Evolutionary conservation across 2,888 invertebrate species (phyloP), one percentile per base, ranked within the genome.

Genomic region (Chrysopilus asiliformis): DNA sequence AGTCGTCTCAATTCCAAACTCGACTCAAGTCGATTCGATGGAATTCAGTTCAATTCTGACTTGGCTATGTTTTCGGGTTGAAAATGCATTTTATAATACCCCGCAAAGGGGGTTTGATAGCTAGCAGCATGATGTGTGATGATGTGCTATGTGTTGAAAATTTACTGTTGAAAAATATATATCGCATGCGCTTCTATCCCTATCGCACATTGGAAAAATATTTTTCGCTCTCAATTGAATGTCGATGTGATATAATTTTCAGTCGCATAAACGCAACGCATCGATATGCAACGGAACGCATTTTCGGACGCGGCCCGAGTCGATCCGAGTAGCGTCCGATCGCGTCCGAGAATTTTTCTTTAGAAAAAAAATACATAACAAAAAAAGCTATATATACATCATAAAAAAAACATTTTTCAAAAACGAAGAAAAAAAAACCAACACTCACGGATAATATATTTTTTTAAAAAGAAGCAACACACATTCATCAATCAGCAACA

Each of bases 201-300:
- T 46, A 46, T 48, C 44, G 45, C 45, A 48, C 45, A 46, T 45
- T 48, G 46, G 43, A 46, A 49, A 48, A 46, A 43, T 45, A 44
- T 43, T 44, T 42, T 41, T 39, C 35, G 55, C 56, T 47, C 47
- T 47, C 46, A 45, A 43, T 52, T 47, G 44, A 55, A 46, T 43
- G 43, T 48, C 43, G 55, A 55, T 59, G 57, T 57, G 58, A 56
- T 60, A 57, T 56, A 57, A 57, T 57, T 58, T 57, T 56, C 56
- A 63, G 63, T 63, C 60, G 59, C 57, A 60, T 56, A 58, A 60
- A 58, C 57, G 55, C 60, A 62, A 61, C 57, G 60, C 60, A 61
- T 59, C 60, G 58, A 60, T 58, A 62, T 63, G 62, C 62, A 63
- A 57, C 62, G 62, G 58, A 62, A 62, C 60, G 61, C 58, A 60